phyloP scores from a whole-genome alignment of 2,888 invertebrate species.

The Trimorus sp. region DNA sequence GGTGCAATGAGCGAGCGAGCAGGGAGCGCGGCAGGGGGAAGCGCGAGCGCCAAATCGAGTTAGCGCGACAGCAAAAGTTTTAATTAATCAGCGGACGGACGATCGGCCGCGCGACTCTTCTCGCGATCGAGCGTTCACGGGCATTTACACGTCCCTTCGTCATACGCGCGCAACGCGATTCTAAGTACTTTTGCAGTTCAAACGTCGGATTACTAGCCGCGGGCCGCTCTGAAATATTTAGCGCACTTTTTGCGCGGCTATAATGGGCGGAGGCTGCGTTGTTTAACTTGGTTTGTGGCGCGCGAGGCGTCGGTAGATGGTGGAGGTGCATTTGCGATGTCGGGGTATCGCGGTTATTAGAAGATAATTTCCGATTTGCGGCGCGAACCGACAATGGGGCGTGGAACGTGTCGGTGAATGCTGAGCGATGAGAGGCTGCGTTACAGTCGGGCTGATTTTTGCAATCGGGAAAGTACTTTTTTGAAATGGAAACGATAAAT shows the following conservation, averaged over 20 bases:
- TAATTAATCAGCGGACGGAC: slow-evolving; percentile 41
- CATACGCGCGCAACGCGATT: slow-evolving; percentile 30
- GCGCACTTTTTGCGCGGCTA: slow-evolving; percentile 32
- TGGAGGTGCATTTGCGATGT: slow-evolving; percentile 28
- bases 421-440: too few species aligned
- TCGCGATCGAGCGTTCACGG: slow-evolving; percentile 15
- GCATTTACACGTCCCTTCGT: slow-evolving; percentile 42
- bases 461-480: too few species aligned
- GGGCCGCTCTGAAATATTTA: slow-evolving; percentile 46
- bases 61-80: slow-evolving; percentile 40
- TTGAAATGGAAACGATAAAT: too few species aligned
- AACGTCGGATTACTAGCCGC: slow-evolving; percentile 30
- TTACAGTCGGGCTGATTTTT: too few species aligned
- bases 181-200: slow-evolving; percentile 49
- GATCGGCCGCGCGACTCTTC: slow-evolving; percentile 22
- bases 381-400: too few species aligned
- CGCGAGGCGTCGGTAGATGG: background rate
- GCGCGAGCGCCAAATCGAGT: slow-evolving; percentile 36
- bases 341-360: slow-evolving; percentile 17
- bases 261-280: slow-evolving; percentile 25
- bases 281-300: slow-evolving; percentile 34
- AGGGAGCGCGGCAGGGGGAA: background rate
- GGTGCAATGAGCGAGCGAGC: too few species aligned
- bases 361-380: slow-evolving; percentile 24
- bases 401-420: too few species aligned